phyloP scores from a whole-genome alignment of 1,140 invertebrate species.

The Grapholita molesta region DNA sequence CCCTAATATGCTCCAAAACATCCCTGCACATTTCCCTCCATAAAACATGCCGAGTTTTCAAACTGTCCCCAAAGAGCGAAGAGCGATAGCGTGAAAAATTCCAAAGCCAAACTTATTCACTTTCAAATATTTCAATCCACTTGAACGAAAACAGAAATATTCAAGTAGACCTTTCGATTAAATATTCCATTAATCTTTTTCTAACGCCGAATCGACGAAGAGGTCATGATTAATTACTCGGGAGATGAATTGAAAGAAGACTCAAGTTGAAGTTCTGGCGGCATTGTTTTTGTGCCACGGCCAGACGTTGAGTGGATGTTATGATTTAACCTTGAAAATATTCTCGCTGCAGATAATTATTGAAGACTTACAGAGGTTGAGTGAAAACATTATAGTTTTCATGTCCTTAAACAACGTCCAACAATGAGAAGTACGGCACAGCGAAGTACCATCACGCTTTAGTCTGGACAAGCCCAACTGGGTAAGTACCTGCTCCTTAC shows the following conservation, averaged over 20 bases:
- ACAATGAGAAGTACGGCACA: no score
- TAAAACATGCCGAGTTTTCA: neutral
- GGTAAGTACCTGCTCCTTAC: no score
- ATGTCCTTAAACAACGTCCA: no score
- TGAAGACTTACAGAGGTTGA: no score
- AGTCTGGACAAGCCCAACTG: no score
- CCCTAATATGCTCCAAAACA: neutral
- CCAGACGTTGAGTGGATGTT: neutral
- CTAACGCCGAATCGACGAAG: conserved; percentile 4
- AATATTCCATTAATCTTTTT: conserved; percentile 17
- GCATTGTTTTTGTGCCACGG: neutral
- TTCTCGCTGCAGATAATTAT: neutral
- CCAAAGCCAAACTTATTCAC: neutral
- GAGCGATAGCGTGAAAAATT: neutral
- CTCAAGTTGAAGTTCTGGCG: neutral
- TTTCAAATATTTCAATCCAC: neutral
- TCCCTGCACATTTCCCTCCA: neutral
- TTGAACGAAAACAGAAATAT: conserved; percentile 10
- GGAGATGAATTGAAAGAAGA: conserved; percentile 1
- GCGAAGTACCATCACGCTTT: no score
- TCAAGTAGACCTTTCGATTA: conserved; percentile 11
- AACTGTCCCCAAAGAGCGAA: neutral
- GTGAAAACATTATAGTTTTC: no score
- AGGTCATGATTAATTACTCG: conserved; percentile 14
- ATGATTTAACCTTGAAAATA: neutral